These are phyloP conservation scores for Scaptomyza polygonia DNA, from an alignment of 2,888 invertebrate genomes.

Conservation along the genomic window DNA sequence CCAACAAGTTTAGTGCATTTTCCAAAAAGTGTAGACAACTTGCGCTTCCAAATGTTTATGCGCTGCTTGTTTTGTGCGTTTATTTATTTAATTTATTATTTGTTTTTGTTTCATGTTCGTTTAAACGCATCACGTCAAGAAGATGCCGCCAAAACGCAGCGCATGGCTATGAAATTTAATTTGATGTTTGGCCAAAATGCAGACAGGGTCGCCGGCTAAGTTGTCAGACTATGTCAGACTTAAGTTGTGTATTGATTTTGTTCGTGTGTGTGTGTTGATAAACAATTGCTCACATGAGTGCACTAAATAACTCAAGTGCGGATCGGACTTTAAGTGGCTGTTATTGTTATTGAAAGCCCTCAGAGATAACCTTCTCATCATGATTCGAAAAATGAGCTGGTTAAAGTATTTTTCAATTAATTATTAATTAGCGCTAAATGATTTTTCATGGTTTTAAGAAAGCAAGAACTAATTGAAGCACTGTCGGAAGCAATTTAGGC, in stretches of 20 bases:
- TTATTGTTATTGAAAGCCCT: constrained; percentile 31
- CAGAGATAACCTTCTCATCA: constrained; percentile 47
- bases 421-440: background rate
- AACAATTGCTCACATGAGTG: constrained; percentile 43
- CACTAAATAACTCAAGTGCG: constrained; percentile 41
- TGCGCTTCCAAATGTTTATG: constrained; percentile 38
- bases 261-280: constrained; percentile 32
- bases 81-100: constrained; percentile 18
- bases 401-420: constrained; percentile 1
- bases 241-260: constrained; percentile 1
- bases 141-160: constrained; percentile 38
- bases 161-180: constrained; percentile 58
- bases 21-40: constrained; percentile 12
- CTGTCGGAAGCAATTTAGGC: too few species aligned
- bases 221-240: constrained; percentile 24
- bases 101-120: constrained; percentile 36
- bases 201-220: constrained; percentile 48
- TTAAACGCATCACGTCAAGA: constrained; percentile 42
- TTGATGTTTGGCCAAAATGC: constrained; percentile 37
- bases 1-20: constrained; percentile 4
- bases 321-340: constrained; percentile 50
- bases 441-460: too few species aligned
- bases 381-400: background rate
- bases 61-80: constrained; percentile 35
- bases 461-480: too few species aligned